These are phyloP conservation scores for Hymenopus coronatus DNA, from an alignment of 2,888 invertebrate genomes.

Conservation along the genomic window DNA sequence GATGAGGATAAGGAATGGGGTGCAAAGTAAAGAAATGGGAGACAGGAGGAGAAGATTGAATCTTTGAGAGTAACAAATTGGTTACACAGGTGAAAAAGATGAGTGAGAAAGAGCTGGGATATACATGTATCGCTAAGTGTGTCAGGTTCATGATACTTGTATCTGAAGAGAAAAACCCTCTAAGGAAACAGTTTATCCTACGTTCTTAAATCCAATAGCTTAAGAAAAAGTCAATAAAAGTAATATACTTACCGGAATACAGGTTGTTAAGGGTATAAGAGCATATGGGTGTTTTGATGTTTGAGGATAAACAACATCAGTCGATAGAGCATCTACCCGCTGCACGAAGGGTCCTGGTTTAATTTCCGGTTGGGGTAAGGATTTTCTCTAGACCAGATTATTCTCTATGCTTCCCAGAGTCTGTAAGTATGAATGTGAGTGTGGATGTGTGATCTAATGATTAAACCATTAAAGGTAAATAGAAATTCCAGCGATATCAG, in stretches of 20 bases:
- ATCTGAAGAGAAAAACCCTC: background rate
- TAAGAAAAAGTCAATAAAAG: background rate
- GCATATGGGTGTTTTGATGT: too few relatives aligned
- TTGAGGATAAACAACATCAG: too few relatives aligned
- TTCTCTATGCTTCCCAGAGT: too few relatives aligned
- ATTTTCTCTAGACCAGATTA: too few relatives aligned
- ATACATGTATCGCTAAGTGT: background rate
- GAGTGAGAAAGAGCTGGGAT: background rate
- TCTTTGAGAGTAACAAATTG: constrained; percentile 27
- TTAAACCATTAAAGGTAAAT: too few relatives aligned
- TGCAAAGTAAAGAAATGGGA: constrained; percentile 22
- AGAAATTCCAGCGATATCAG: too few relatives aligned
- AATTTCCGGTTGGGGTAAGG: too few relatives aligned
- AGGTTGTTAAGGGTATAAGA: too few relatives aligned
- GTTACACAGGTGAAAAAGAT: constrained; percentile 16
- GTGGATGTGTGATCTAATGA: too few relatives aligned
- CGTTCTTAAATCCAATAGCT: background rate
- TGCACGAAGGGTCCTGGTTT: too few relatives aligned
- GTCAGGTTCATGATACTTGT: background rate
- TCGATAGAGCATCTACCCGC: too few relatives aligned
- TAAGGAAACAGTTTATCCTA: background rate
- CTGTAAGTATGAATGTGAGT: too few relatives aligned
- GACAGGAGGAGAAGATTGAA: constrained; percentile 26
- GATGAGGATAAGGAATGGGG: constrained; percentile 16
- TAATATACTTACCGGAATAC: background rate